Conservation (phyloP, 2,888 invertebrate species). For the Hipparchia sbordonii region DNA sequence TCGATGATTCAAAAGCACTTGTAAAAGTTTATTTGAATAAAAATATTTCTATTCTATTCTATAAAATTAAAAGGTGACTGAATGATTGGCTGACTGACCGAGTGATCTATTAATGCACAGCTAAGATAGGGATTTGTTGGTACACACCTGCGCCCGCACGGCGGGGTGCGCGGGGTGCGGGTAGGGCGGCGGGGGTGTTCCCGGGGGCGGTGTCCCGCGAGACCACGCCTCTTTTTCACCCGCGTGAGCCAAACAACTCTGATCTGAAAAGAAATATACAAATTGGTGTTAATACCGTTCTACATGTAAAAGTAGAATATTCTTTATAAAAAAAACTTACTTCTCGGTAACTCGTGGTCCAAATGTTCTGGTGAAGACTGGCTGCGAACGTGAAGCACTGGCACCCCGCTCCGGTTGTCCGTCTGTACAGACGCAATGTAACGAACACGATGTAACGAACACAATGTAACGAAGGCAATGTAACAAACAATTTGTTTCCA, state of each 20-base stretch:
- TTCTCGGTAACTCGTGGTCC: conserved; percentile 62
- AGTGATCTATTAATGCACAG: too few species aligned
- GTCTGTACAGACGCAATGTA: conserved; percentile 52
- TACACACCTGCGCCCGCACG: conserved; percentile 12
- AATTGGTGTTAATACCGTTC: not conserved
- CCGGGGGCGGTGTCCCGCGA: conserved; percentile 86
- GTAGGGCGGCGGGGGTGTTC: conserved; percentile 95
- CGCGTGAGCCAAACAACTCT: conserved; percentile 32
- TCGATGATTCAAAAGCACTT: too few species aligned
- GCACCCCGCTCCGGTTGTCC: conserved; percentile 65
- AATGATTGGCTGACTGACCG: too few species aligned
- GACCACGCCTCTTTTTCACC: conserved; percentile 46
- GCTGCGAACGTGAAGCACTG: conserved; percentile 71
- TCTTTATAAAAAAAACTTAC: conserved; percentile 53
- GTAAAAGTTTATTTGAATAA: too few species aligned
- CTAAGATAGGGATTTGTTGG: too few species aligned
- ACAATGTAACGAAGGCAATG: too few species aligned
- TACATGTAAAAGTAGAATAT: not conserved
- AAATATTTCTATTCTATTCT: too few species aligned
- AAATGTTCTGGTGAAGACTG: conserved; percentile 77
- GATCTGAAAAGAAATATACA: not conserved
- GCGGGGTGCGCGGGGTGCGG: conserved; percentile 67
- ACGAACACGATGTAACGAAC: not conserved
- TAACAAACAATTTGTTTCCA: too few species aligned
- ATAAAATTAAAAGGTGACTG: too few species aligned